Evolutionary conservation across 2,888 invertebrate species (phyloP).

Genomic region (Noctua janthe): DNA sequence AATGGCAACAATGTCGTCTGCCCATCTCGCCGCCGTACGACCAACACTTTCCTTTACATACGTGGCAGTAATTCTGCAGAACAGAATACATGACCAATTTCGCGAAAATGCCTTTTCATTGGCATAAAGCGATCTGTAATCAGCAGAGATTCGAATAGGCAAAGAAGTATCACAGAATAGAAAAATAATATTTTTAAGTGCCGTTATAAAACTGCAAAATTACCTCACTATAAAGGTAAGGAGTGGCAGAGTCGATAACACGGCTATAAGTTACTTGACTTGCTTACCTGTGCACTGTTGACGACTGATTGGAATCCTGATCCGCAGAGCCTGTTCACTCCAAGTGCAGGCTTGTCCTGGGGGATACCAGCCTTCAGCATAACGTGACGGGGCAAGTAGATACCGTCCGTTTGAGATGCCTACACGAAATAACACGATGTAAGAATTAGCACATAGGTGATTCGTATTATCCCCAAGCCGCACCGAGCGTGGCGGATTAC

Average conservation of each 20-base stretch:
- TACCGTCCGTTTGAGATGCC: constrained; percentile 95
- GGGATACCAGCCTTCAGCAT: constrained; percentile 96
- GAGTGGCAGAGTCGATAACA: too few relatives aligned
- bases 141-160: not conserved
- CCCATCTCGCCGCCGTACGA: too few relatives aligned
- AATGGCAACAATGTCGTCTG: too few relatives aligned
- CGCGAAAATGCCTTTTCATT: not conserved
- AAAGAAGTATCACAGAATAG: not conserved
- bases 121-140: not conserved
- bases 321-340: constrained; percentile 98
- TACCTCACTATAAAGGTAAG: too few relatives aligned
- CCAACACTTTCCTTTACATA: too few relatives aligned
- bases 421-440: constrained; percentile 74
- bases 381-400: constrained; percentile 96
- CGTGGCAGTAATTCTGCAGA: not conserved
- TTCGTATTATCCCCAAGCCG: too few relatives aligned
- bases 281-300: constrained; percentile 95
- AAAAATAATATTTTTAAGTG: not conserved
- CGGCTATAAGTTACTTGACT: not conserved
- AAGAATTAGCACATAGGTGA: too few relatives aligned
- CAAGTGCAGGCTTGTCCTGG: constrained; percentile 95
- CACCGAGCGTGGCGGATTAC: too few relatives aligned
- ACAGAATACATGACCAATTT: not conserved
- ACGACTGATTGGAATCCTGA: constrained; percentile 99
- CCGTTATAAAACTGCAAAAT: not conserved